phyloP scores from a whole-genome alignment of 2,888 invertebrate species.

The Pseudoips prasinana region DNA sequence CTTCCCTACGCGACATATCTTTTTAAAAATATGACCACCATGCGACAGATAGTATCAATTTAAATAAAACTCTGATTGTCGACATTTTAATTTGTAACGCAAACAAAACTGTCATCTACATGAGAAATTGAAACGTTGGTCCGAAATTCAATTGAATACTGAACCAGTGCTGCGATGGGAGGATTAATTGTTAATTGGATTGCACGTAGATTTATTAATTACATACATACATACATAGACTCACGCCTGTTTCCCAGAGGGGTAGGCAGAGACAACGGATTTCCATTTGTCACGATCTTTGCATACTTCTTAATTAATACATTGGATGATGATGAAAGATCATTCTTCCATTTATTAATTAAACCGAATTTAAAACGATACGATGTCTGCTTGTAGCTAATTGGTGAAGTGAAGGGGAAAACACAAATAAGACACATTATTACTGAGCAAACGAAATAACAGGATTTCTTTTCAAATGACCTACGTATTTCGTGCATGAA shows the following conservation, averaged over 20 bases:
- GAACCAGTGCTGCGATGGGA: constrained; percentile 47
- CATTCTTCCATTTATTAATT: too few relatives aligned
- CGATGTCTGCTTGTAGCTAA: constrained; percentile 45
- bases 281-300: too few relatives aligned
- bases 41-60: constrained; percentile 38
- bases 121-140: constrained; percentile 61
- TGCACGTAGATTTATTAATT: constrained; percentile 58
- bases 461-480: constrained; percentile 6
- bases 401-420: constrained; percentile 41
- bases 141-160: constrained; percentile 60
- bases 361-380: constrained; percentile 51
- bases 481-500: constrained; percentile 8
- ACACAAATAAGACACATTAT: constrained; percentile 29
- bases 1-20: too few relatives aligned
- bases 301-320: too few relatives aligned
- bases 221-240: too few relatives aligned
- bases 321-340: too few relatives aligned
- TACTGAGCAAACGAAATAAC: constrained; percentile 5
- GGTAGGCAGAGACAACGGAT: too few relatives aligned
- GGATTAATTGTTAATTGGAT: constrained; percentile 75
- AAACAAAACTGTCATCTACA: constrained; percentile 62
- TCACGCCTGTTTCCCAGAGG: too few relatives aligned
- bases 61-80: constrained; percentile 54
- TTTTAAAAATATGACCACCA: too few relatives aligned
- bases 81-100: constrained; percentile 56